Percentiles rank a stretch among this genome's conserved stretches.
phyloP scores from a whole-genome alignment of 2,797 vertebrate genomes.

The Phoebastria nigripes region DNA sequence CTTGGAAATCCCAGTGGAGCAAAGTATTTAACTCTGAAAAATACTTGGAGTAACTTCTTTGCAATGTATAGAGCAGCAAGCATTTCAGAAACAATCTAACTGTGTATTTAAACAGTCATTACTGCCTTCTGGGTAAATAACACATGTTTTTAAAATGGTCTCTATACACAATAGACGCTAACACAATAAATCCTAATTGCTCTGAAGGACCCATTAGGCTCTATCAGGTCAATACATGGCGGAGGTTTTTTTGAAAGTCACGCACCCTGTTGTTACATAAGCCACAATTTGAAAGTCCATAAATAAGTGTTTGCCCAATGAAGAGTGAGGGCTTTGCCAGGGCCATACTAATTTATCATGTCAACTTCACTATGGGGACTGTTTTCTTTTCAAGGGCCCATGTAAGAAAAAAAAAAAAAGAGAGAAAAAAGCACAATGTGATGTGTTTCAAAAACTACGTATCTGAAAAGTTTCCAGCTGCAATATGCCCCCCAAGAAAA shows the following conservation, averaged over 20 bases:
- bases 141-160: slow-evolving; percentile 49
- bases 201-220: slow-evolving; percentile 72
- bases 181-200: slow-evolving; percentile 69
- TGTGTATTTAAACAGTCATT: slow-evolving; percentile 63
- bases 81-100: slow-evolving; percentile 22
- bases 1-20: background rate
- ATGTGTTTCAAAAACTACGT: background rate
- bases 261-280: slow-evolving; percentile 40
- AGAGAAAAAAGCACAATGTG: accelerated
- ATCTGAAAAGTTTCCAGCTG: background rate
- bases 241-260: slow-evolving; percentile 47
- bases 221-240: slow-evolving; percentile 51
- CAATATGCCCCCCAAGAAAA: background rate
- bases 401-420: background rate
- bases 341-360: slow-evolving; percentile 62
- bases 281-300: slow-evolving; percentile 42
- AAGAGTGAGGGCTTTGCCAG: slow-evolving; percentile 48
- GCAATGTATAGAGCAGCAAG: background rate
- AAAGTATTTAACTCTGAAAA: slow-evolving; percentile 24
- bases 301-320: slow-evolving; percentile 66
- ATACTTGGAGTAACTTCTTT: slow-evolving; percentile 3
- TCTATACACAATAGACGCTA: slow-evolving; percentile 51
- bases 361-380: slow-evolving; percentile 22
- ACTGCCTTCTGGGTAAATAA: slow-evolving; percentile 68
- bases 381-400: slow-evolving; percentile 25